Percentiles rank a stretch among this genome's conserved stretches.
phyloP scores from a whole-genome alignment of 2,113 vertebrate genomes.

The Rostratula benghalensis region DNA sequence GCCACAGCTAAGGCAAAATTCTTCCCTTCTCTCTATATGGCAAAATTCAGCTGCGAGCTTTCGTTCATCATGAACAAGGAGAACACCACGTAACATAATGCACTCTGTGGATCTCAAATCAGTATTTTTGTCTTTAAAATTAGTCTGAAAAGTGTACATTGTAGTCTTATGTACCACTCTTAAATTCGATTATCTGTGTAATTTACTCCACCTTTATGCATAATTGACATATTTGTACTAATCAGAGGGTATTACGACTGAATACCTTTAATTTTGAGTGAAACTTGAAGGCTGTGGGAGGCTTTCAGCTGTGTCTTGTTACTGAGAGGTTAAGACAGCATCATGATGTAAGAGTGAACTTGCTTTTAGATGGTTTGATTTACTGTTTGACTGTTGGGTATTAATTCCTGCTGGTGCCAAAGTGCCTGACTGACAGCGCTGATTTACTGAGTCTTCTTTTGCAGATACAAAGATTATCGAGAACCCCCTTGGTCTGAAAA shows the following conservation, averaged over 20 bases:
- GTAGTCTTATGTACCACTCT: background rate
- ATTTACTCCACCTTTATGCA: background rate
- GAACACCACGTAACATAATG: background rate
- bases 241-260: background rate
- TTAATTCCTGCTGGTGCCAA: background rate
- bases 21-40: background rate
- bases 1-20: background rate
- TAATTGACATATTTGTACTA: background rate
- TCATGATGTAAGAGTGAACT: background rate
- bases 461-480: constrained; percentile 95
- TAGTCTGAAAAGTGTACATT: background rate
- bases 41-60: background rate
- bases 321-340: background rate
- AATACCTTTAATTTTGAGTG: background rate
- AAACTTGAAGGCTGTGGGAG: background rate
- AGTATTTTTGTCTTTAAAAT: background rate
- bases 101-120: background rate
- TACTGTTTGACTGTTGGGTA: background rate
- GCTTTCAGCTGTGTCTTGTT: background rate
- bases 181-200: background rate
- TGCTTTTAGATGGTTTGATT: background rate
- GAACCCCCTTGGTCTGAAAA: constrained; percentile 89
- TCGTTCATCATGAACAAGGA: background rate
- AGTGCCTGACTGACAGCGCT: background rate
- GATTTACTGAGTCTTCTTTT: background rate